Conservation (phyloP, 2,888 invertebrate genomes). For the Heliconius sara region DNA sequence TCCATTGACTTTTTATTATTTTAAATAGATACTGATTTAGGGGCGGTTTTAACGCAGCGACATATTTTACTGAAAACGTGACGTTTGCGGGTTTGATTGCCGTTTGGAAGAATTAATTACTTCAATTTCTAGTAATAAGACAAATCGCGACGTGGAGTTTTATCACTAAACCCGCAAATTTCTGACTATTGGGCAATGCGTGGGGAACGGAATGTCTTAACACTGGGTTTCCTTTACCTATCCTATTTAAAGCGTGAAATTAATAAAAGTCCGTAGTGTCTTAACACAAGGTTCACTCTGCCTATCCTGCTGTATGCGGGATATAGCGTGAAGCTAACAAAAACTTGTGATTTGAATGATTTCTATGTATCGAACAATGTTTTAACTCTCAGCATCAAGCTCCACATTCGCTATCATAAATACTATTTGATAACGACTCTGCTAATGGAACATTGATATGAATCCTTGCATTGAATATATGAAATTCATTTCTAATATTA, state of each 20-base stretch:
- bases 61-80: too few species aligned
- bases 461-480: not conserved
- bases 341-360: too few species aligned
- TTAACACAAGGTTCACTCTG: not conserved
- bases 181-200: too few species aligned
- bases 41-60: too few species aligned
- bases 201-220: too few species aligned
- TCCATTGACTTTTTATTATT: not conserved
- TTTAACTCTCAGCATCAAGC: not conserved
- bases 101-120: too few species aligned
- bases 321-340: too few species aligned
- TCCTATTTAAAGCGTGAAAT: not conserved
- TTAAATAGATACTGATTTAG: not conserved
- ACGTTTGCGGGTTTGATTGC: too few species aligned
- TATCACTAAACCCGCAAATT: too few species aligned
- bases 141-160: too few species aligned
- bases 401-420: not conserved
- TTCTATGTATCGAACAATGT: not conserved
- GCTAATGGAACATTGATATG: conserved; percentile 14
- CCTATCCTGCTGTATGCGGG: not conserved
- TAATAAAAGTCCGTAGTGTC: too few species aligned
- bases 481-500: not conserved
- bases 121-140: too few species aligned
- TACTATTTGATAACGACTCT: conserved; percentile 2
- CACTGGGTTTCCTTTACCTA: not conserved